A percentile compares a stretch with the other conserved stretches of the same genome.
These are phyloP conservation scores for Schizaphis graminum DNA, from an alignment of 2,888 invertebrate genomes.

Conservation along the genomic window DNA sequence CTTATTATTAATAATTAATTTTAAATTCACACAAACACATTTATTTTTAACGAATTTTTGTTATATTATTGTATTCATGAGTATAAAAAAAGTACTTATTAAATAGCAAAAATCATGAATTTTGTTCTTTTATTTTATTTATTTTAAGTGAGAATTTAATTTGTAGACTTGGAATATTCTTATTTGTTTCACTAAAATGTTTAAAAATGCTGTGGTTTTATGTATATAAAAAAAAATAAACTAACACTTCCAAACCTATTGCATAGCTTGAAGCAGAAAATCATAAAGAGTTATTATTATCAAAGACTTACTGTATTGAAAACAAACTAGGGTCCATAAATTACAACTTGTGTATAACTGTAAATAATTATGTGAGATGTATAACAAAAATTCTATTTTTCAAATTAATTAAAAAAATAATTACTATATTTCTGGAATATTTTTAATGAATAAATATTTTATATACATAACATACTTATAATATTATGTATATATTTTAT, in stretches of 20 bases:
- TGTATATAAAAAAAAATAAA: neutral
- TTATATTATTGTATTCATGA: neutral
- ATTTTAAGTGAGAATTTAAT: neutral
- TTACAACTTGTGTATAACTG: neutral
- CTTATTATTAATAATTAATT: neutral
- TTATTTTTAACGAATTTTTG: neutral
- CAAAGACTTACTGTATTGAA: neutral
- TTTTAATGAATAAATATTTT: no score
- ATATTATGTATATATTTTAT: no score
- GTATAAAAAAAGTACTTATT: neutral
- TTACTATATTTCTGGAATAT: no score
- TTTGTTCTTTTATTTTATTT: neutral
- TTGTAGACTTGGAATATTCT: neutral
- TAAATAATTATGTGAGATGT: neutral
- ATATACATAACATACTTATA: no score
- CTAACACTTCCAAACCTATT: neutral
- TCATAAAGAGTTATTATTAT: neutral
- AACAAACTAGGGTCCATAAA: neutral
- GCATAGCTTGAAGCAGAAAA: neutral
- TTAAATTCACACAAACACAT: neutral
- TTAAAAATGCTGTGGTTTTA: neutral
- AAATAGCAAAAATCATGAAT: neutral
- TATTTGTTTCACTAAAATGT: neutral
- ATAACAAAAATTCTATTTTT: neutral
- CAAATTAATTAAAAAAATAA: neutral